Base-by-base conservation (phyloP, 1,140 invertebrate genomes). In the Mactra quadrangularis region DNA sequence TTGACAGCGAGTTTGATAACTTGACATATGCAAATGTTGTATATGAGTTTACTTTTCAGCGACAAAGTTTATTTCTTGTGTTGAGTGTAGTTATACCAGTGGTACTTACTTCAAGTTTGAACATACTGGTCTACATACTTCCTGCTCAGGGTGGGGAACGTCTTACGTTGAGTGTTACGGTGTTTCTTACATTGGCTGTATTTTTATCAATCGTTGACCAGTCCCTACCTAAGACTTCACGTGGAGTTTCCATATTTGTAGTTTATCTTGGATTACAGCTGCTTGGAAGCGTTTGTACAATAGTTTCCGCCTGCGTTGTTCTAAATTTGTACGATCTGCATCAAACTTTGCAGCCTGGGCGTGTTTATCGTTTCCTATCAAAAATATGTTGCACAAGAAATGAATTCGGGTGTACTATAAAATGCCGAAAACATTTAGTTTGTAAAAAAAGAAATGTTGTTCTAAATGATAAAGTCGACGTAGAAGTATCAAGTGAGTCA, bases 151-250 rank as follows among this genome's bases (percentile, higher is more conserved):
- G 60, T 15, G 60, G 60, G 13, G 60, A 64, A 64, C 4, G 60
- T 13, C 41, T 64, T 45, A 45, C 60, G 25, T 38, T 64, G 9
- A 38, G 3, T n/a, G 38, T 35, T 38, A 62, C 59, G 11, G 59
- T 62, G n/a, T 62, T 62, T n/a, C 59, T 62, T 19, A 64, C 60
- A 45, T 25, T 64, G 60, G 60, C 60, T 25, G 60, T 64, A 15
- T 64, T 64, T 15, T 64, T 45, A 22, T 22, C 60, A 9, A 64
- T 45, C 15, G 35, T 64, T 27, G 47, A 64, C 22, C 6, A 45
- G n/a, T 64, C 60, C 13, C 60, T 64, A 0, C 60, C 60, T 19
- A 19, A 64, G 35, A 64, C 60, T 13, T 64, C 60, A 1, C 19
- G 47, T 7, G 60, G n/a, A 13, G 35, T 64, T 4, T 38, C 60